Conservation (phyloP, 2,113 vertebrate species). For the Ciconia maguari region DNA sequence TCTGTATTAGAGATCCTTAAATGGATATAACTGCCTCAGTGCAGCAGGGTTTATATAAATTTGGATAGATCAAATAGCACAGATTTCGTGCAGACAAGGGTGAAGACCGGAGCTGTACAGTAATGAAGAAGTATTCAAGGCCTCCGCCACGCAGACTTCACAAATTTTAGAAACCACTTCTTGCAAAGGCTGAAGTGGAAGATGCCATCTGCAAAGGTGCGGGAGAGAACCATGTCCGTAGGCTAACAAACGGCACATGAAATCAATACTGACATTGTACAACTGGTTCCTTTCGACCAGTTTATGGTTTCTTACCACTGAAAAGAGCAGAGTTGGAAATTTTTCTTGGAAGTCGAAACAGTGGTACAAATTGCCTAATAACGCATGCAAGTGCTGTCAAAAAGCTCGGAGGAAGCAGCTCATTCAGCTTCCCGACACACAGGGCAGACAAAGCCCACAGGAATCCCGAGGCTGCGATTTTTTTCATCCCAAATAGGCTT, state of each 20-base stretch:
- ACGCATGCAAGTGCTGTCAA: background rate
- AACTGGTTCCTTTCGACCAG: background rate
- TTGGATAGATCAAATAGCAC: background rate
- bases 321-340: background rate
- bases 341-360: background rate
- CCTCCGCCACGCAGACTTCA: background rate
- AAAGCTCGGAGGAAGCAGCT: background rate
- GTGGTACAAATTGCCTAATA: background rate
- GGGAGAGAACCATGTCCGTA: fast-evolving
- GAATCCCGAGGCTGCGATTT: background rate
- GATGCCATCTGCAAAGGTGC: background rate
- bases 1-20: background rate
- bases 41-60: background rate
- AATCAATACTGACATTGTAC: too few species aligned
- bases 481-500: background rate
- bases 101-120: background rate
- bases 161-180: background rate
- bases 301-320: background rate
- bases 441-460: background rate
- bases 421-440: background rate
- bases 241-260: background rate
- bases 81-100: background rate
- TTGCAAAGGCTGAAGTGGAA: background rate
- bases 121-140: background rate
- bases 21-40: background rate